These are phyloP conservation scores for Barbus barbus DNA, from an alignment of 2,113 vertebrate genomes.

Conservation along the genomic window DNA sequence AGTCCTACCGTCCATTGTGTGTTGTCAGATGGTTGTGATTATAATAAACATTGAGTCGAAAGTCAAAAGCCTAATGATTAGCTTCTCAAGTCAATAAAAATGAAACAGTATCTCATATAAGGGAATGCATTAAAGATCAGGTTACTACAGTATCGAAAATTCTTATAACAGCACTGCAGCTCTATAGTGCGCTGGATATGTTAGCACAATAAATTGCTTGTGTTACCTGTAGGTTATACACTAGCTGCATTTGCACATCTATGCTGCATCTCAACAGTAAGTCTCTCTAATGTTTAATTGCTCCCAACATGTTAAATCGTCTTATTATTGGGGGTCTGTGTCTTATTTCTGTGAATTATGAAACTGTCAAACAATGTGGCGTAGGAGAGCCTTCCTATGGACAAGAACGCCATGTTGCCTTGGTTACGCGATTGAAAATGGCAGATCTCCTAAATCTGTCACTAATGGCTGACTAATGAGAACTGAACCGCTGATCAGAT, in stretches of 20 bases:
- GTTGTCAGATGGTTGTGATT: neutral
- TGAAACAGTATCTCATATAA: no score
- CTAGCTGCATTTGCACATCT: neutral
- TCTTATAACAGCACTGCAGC: neutral
- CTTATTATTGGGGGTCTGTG: neutral
- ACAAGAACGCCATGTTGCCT: slow-evolving; percentile 6
- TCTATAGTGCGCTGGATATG: neutral
- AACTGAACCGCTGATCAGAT: neutral
- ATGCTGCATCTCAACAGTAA: neutral
- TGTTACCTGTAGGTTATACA: neutral
- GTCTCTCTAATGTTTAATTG: neutral
- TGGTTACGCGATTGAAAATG: slow-evolving; percentile 14
- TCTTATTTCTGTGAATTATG: neutral
- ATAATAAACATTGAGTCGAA: neutral
- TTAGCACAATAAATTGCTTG: neutral
- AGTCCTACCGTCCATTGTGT: neutral
- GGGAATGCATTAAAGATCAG: neutral
- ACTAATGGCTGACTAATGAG: slow-evolving; percentile 19
- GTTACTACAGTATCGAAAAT: neutral
- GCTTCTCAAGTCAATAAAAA: neutral
- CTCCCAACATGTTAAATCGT: neutral
- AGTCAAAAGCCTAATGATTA: neutral
- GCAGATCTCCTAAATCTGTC: slow-evolving; percentile 21
- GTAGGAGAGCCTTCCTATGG: slow-evolving; percentile 10
- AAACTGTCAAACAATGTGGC: neutral